These are phyloP conservation scores for Temnothorax unifasciatus DNA, from an alignment of 2,888 invertebrate genomes.

Conservation along the genomic window DNA sequence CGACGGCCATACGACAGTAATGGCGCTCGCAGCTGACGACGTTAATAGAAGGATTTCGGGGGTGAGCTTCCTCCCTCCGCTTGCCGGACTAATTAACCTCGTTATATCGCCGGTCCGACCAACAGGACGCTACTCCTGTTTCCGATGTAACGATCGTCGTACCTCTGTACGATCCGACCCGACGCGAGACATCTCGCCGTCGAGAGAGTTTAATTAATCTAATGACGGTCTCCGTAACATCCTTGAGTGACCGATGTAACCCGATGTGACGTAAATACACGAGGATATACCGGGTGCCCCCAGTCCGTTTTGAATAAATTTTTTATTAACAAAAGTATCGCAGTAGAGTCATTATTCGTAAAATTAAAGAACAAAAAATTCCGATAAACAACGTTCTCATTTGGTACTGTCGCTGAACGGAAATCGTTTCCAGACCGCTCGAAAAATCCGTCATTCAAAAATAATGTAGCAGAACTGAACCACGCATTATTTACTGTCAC, in stretches of 20 bases:
- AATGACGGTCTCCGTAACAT: conserved; percentile 50
- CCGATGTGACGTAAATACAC: not conserved
- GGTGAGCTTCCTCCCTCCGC: conserved; percentile 41
- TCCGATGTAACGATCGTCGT: conserved; percentile 58
- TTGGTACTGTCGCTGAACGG: not conserved
- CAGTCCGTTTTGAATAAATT: not conserved
- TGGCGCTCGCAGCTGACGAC: conserved; percentile 70
- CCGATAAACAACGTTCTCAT: not conserved
- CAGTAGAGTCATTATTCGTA: not conserved
- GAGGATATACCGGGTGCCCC: not conserved
- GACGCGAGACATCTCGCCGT: conserved; percentile 56
- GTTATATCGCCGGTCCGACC: conserved; percentile 66
- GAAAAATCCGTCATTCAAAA: not conserved
- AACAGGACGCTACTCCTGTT: conserved; percentile 47
- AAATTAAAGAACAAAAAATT: conserved; percentile 1
- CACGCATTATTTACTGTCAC: not conserved
- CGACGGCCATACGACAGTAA: conserved; percentile 57
- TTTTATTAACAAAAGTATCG: not conserved
- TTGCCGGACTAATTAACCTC: conserved; percentile 72
- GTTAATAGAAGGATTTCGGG: conserved; percentile 75
- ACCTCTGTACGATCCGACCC: conserved; percentile 42
- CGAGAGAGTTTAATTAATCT: conserved; percentile 52
- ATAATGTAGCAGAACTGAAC: not conserved
- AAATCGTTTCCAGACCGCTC: not conserved
- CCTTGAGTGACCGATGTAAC: conserved; percentile 51